phyloP scores from a whole-genome alignment of 2,797 vertebrate species.

The Dicrostonyx torquatus region DNA sequence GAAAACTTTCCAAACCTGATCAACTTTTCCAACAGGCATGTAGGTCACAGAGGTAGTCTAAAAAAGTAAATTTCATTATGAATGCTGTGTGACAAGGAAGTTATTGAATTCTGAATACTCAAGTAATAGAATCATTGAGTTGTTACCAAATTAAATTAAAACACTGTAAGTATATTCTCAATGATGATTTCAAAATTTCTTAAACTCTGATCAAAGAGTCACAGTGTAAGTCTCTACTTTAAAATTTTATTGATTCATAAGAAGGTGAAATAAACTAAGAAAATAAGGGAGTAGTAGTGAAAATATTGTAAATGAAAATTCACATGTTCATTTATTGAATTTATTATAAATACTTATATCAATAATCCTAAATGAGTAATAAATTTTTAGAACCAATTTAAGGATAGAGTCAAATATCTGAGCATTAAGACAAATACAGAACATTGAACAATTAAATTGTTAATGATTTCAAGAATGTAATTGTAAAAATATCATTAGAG shows the following conservation, averaged over 20 bases:
- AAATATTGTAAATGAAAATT: constrained; percentile 18
- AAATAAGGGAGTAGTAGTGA: background rate
- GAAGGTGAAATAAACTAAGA: constrained; percentile 10
- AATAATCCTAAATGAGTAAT: background rate
- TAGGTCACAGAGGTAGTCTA: background rate
- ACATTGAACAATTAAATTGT: background rate
- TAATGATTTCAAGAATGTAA: background rate
- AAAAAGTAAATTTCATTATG: background rate
- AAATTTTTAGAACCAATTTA: background rate
- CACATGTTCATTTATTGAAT: background rate
- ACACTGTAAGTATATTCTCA: background rate
- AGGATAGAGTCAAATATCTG: constrained; percentile 21
- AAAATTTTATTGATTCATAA: background rate
- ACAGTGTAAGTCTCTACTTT: background rate
- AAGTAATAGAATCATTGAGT: background rate
- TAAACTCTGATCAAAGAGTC: background rate
- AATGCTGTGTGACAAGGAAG: background rate
- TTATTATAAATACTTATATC: constrained; percentile 12
- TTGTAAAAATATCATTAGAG: background rate
- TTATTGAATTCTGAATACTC: background rate
- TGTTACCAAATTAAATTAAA: constrained; percentile 34
- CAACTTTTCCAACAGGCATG: background rate
- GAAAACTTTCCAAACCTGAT: constrained; percentile 29
- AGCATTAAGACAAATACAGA: constrained; percentile 24
- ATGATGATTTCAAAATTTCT: background rate